Evolutionary conservation across 2,797 vertebrate genomes (phyloP), one percentile per base, ranked within the genome.

Genomic region (Thalassophryne amazonica): DNA sequence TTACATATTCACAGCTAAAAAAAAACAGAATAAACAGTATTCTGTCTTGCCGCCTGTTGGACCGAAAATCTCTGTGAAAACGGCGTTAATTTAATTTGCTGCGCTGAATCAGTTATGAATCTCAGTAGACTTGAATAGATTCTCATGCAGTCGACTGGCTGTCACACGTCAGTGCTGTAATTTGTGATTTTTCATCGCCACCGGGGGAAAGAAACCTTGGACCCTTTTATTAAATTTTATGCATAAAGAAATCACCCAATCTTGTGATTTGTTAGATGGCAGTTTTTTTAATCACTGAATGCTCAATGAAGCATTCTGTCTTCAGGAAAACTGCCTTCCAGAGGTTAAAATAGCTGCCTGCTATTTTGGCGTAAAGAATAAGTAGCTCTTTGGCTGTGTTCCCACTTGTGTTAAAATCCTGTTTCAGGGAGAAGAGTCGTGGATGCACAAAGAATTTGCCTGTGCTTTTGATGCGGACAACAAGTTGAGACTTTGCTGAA

Each of bases 301-400:
- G 45, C 39, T 69, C 62, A 71, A 62, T 67, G 75, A 75, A 61
- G 73, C 48, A 31, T 78, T 66, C 76, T 56, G 60, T 77, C 52
- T 65, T 35, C 30, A 28, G 64, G 39, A 69, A 69, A 60, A 66
- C 48, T 2, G 12, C 10, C 66, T 60, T 56, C 64, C 55, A 60
- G 52, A 69, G 71, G 69, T 80, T 77, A 69, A 81, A 87, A 76
- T 77, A 81, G 61, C 76, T 69, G 73, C 57, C 48, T 78, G 63
- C 74, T 83, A 76, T 83, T 83, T 80, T 21, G 76, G 64, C 60
- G 49, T 66, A 67, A 82, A 71, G 73, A 71, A 68, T 67, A 75
- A 48, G 74, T 66, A 66, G 78, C 59, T 65, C 63, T 56, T 58
- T 81, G 75, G 79, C 75, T 64, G 70, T 60, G 8, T 48, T 75